A percentile compares a stretch with the other conserved stretches of the same genome.
Conservation (phyloP, 2,797 vertebrate species). For the Anabas testudineus region DNA sequence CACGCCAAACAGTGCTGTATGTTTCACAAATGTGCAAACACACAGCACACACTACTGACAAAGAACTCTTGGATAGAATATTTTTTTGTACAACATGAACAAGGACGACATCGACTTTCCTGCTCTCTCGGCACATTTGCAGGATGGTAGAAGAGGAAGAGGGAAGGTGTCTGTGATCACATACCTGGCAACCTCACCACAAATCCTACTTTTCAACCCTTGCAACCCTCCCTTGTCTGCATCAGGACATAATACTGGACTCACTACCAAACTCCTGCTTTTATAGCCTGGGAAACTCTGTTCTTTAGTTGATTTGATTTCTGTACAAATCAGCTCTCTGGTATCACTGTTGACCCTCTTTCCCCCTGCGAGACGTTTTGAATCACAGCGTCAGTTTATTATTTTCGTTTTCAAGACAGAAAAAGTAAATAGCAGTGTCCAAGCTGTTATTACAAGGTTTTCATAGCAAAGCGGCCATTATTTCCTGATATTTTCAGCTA, state of each 20-base stretch:
- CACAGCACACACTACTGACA: slow-evolving; percentile 75
- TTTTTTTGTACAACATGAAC: slow-evolving; percentile 72
- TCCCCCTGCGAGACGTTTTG: slow-evolving; percentile 15
- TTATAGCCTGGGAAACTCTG: slow-evolving; percentile 27
- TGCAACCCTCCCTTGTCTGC: slow-evolving; percentile 37
- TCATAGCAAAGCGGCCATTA: slow-evolving; percentile 25
- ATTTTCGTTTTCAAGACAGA: slow-evolving; percentile 14
- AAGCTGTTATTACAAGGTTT: slow-evolving; percentile 28
- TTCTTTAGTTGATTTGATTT: slow-evolving; percentile 56
- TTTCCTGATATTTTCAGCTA: slow-evolving; percentile 29
- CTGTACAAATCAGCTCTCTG: slow-evolving; percentile 53
- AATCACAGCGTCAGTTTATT: slow-evolving; percentile 20
- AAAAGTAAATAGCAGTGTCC: slow-evolving; percentile 25
- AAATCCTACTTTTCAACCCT: slow-evolving; percentile 39
- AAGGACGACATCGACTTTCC: slow-evolving; percentile 46
- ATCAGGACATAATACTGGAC: slow-evolving; percentile 65
- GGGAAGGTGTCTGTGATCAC: slow-evolving; percentile 63
- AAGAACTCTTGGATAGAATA: slow-evolving; percentile 72
- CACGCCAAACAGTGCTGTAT: slow-evolving; percentile 64
- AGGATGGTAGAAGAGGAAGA: slow-evolving; percentile 64
- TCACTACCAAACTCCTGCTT: slow-evolving; percentile 38
- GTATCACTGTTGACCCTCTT: slow-evolving; percentile 16
- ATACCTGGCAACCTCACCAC: slow-evolving; percentile 57
- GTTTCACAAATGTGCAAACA: slow-evolving; percentile 59
- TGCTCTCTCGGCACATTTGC: slow-evolving; percentile 71